Percentiles rank a stretch among this genome's conserved stretches.
phyloP scores from a whole-genome alignment of 2,113 vertebrate genomes.

The Cottus gobio region DNA sequence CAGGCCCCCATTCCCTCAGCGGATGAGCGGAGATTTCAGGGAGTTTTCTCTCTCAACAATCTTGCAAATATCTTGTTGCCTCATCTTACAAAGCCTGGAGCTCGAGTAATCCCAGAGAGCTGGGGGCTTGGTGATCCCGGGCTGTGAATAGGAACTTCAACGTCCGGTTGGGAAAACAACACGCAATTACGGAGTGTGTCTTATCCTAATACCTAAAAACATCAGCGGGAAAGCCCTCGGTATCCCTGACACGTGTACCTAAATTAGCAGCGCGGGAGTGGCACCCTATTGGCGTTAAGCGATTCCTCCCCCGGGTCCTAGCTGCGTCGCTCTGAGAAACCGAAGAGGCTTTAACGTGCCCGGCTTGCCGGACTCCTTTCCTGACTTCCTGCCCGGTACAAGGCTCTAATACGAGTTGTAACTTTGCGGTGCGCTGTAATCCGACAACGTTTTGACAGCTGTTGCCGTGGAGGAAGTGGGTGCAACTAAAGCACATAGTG shows the following conservation, averaged over 20 bases:
- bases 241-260: constrained; percentile 77
- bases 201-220: constrained; percentile 72
- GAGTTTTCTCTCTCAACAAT: constrained; percentile 78
- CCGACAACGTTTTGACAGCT: constrained; percentile 88
- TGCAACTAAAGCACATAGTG: constrained; percentile 77
- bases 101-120: constrained; percentile 61
- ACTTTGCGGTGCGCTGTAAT: constrained; percentile 81
- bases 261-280: constrained; percentile 70
- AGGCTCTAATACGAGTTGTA: constrained; percentile 82
- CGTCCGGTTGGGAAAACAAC: constrained; percentile 71
- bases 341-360: constrained; percentile 65
- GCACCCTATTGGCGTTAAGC: constrained; percentile 72
- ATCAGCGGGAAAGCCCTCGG: constrained; percentile 70
- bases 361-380: constrained; percentile 60
- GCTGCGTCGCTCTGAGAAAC: constrained; percentile 61
- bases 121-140: constrained; percentile 49
- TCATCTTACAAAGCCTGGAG: constrained; percentile 58
- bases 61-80: constrained; percentile 61
- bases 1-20: constrained; percentile 57
- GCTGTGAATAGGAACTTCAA: constrained; percentile 58
- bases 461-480: constrained; percentile 88
- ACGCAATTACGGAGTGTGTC: constrained; percentile 65
- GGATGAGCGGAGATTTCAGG: constrained; percentile 69
- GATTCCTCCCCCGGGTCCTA: constrained; percentile 60
- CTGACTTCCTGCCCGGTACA: constrained; percentile 72